Base-by-base conservation (phyloP, 2,888 invertebrate species). In the Calliphora vomitoria region DNA sequence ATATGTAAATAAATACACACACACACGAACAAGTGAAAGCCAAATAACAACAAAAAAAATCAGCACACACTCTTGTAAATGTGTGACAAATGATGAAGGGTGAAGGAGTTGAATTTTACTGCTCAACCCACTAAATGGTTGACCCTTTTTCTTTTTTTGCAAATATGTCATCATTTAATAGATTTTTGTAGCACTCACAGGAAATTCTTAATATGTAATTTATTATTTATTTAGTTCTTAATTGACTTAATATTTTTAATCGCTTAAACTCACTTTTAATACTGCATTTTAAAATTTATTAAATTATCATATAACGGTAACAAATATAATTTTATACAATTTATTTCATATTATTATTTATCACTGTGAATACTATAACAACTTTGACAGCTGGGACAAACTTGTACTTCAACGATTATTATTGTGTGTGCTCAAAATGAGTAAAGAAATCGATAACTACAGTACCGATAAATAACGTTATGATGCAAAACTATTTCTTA, bases 331-430 rank as follows among this genome's bases (percentile, higher is more conserved):
- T 76, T 66, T 68, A 44, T 18, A 50, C 50, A 31, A 75, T 64
- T 83, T 75, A 80, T 58, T 35, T 47, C 53, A 79, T 86, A 13
- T 87, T 74, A 55, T 82, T 75, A 74, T 55, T 69, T 79, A 35
- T 47, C 64, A 75, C 35, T 50, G 62, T 55, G n/a, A 58, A 41
- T 75, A 69, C 20, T 55, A 10, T 71, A 69, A 71, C 55, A 31
- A 74, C 50, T 78, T 41, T 78, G 31, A 58, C 82, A 78, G 72
- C 38, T 76, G 44, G 18, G 44, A 41, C 5, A n/a, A 15, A 35
- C 35, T 41, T 15, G 8, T 66, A 20, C 10, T 38, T 55, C 20
- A 58, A 8, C 44, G 38, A 64, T 38, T 18, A n/a, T 8, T 53
- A 35, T 35, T 35, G 5, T 35, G 0, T 4, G 6, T 35, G 4